phyloP scores from a whole-genome alignment of 2,113 vertebrate genomes.

The Bubo bubo region DNA sequence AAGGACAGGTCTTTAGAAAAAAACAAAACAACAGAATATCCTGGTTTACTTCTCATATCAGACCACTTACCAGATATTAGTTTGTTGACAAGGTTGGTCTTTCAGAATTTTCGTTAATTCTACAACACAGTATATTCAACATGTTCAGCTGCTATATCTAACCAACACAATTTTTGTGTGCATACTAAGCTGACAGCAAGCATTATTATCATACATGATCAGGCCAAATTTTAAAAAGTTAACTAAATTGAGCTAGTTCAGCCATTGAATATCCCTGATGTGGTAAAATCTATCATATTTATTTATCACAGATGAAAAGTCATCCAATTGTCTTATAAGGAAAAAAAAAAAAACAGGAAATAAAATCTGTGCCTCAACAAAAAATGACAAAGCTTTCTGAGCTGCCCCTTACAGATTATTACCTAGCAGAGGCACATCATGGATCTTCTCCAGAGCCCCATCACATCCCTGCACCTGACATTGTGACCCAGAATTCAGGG shows the following conservation, averaged over 20 bases:
- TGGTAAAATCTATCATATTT: neutral
- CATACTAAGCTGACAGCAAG: neutral
- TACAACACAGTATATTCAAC: neutral
- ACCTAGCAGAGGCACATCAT: neutral
- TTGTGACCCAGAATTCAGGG: neutral
- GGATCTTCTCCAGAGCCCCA: neutral
- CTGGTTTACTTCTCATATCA: neutral
- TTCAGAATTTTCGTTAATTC: neutral
- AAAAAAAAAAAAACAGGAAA: neutral
- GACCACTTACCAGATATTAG: neutral
- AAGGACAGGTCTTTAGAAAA: neutral
- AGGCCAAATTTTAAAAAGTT: neutral
- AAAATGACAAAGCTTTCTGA: neutral
- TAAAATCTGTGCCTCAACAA: neutral
- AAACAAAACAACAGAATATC: neutral
- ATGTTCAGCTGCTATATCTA: accelerated
- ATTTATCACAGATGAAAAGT: neutral
- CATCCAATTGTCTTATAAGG: neutral
- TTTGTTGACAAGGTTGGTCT: neutral
- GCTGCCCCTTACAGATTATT: neutral
- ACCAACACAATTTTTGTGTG: neutral
- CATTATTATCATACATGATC: neutral
- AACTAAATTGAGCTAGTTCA: neutral
- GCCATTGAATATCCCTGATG: neutral
- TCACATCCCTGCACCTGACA: neutral